Evolutionary conservation across 1,140 invertebrate species (phyloP), one percentile per base, ranked within the genome.

Genomic region (Leptopilina clavipes): DNA sequence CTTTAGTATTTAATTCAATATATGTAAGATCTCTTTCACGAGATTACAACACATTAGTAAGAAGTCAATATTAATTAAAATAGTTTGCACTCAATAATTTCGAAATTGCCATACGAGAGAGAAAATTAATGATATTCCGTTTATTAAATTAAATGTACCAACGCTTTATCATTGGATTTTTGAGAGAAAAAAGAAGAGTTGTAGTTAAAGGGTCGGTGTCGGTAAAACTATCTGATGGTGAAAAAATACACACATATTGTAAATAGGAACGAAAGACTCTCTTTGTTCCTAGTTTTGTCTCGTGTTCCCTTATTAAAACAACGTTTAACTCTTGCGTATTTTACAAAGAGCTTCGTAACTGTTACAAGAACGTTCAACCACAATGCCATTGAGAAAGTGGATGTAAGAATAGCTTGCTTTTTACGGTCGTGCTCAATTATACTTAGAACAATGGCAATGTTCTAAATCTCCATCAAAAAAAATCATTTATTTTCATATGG

Each of bases 341-440:
- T 65, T 65, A 31, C 59, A 65, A 65, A 65, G 59, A 12, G 59
- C 11, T 65, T 65, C 59, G 12, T 37, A 65, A 65, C 59, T 25
- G 22, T 65, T 37, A 37, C 22, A 59, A 12, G 54, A 59, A 12
- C 54, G 19, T 9, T 59, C 54, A 65, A 65, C 56, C 56, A 65
- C 59, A 65, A 65, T 65, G 19, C 59, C 25, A 65, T 65, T 31
- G 22, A 65, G 59, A 65, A 65, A 65, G 59, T 65, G 22, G 59
- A 31, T 25, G 59, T 8, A 65, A 65, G 25, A 65, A 65, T 65
- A 65, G 59, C 25, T 6, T 65, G 11, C 25, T 65, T 65, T 65
- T 65, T 65, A 65, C 11, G 59, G 59, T 65, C 25, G 22, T 65
- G 59, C 25, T 65, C 25, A 65, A 65, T 65, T 65, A 40, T 40